Evolutionary conservation across 2,113 vertebrate genomes (phyloP).

Genomic region (Sciurus niger): DNA sequence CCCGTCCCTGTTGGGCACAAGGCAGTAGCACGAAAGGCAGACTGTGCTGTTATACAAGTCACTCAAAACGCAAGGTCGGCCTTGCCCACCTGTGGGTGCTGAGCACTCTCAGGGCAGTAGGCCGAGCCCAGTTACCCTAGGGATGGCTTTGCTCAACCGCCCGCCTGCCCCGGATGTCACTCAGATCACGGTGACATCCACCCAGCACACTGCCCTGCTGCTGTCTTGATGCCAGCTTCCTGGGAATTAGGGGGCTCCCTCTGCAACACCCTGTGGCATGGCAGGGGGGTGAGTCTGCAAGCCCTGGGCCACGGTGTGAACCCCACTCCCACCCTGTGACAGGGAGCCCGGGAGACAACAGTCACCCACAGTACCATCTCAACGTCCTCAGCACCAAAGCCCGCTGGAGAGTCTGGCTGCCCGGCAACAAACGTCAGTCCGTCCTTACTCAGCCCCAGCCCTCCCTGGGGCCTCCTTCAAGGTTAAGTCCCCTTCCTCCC

Average conservation of each 20-base stretch:
- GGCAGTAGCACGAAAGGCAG: fast-evolving
- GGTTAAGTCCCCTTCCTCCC: background rate
- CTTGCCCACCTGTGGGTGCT: background rate
- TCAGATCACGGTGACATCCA: too few species aligned
- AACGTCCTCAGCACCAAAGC: too few species aligned
- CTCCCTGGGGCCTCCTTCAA: background rate
- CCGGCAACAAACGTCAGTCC: too few species aligned
- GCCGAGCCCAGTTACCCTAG: too few species aligned
- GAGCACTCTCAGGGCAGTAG: background rate
- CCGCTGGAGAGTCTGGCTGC: too few species aligned
- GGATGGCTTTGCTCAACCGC: too few species aligned
- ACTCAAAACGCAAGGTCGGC: background rate
- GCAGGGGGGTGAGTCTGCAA: background rate
- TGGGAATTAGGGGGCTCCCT: background rate
- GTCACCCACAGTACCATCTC: background rate
- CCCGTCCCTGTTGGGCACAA: background rate
- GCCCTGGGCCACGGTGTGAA: background rate
- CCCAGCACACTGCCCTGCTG: background rate
- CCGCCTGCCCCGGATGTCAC: background rate
- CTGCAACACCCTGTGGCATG: background rate
- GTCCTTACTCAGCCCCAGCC: background rate
- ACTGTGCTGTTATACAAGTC: too few species aligned
- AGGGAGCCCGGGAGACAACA: background rate
- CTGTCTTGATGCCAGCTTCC: background rate
- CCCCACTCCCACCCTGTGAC: too few species aligned